Percentiles rank a stretch among this genome's conserved stretches.
phyloP scores from a whole-genome alignment of 2,888 invertebrate genomes.

The Parnassius apollo region DNA sequence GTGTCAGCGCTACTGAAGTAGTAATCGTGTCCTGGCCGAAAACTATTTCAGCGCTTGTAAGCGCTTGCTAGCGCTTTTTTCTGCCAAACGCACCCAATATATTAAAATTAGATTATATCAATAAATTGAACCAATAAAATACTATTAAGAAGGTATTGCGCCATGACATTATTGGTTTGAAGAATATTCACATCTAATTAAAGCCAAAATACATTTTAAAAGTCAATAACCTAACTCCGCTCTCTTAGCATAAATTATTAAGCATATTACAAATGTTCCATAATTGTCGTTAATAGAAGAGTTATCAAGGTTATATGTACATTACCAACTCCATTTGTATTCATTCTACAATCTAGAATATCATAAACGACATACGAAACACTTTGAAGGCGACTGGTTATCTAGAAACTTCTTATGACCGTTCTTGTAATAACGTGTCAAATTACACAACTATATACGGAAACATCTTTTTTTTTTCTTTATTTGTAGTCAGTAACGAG shows the following conservation, averaged over 20 bases:
- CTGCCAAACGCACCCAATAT: too few species aligned
- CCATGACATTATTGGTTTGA: slow-evolving; percentile 12
- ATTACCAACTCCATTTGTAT: slow-evolving; percentile 8
- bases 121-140: slow-evolving; percentile 9
- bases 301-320: slow-evolving; percentile 24
- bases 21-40: too few species aligned
- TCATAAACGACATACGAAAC: slow-evolving; percentile 5
- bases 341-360: slow-evolving; percentile 3
- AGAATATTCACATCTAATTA: slow-evolving; percentile 13
- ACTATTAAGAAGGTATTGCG: slow-evolving; percentile 13
- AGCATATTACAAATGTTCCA: slow-evolving; percentile 9
- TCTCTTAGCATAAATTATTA: slow-evolving; percentile 27
- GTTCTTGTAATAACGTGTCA: slow-evolving; percentile 4
- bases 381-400: slow-evolving; percentile 1
- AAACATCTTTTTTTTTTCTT: neutral
- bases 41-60: too few species aligned
- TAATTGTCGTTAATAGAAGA: slow-evolving; percentile 22
- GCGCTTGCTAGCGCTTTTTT: too few species aligned
- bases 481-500: neutral
- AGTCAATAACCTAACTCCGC: slow-evolving; percentile 18
- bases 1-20: too few species aligned
- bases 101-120: slow-evolving; percentile 6
- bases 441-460: slow-evolving; percentile 8
- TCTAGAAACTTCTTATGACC: slow-evolving; percentile 12
- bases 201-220: slow-evolving; percentile 21